Percentiles rank a stretch among this genome's conserved stretches.
Evolutionary conservation across 2,888 invertebrate genomes (phyloP).

Genomic region (Nephrotoma appendiculata): DNA sequence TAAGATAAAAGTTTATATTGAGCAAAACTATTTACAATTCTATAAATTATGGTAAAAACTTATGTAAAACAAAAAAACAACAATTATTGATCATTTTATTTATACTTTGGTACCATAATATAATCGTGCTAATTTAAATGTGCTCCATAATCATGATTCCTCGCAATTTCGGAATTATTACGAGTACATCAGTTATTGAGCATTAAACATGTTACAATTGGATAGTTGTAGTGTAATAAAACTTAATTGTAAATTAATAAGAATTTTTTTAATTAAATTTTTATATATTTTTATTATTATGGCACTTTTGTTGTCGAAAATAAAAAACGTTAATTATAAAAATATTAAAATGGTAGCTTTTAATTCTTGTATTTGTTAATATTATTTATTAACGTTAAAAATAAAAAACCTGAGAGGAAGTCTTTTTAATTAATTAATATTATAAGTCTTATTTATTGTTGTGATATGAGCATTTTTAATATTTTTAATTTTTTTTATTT

Average conservation of each 20-base stretch:
- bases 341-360: neutral
- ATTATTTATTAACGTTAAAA: neutral
- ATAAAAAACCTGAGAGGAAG: neutral
- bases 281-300: neutral
- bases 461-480: neutral
- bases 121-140: neutral
- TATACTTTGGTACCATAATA: neutral
- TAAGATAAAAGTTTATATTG: neutral
- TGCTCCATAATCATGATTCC: neutral
- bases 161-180: neutral
- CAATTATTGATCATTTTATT: neutral
- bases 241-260: neutral
- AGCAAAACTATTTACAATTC: neutral
- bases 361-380: neutral
- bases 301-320: neutral
- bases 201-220: neutral
- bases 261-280: neutral
- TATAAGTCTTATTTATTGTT: neutral
- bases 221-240: neutral
- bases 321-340: neutral
- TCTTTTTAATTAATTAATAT: neutral
- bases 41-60: neutral
- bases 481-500: neutral
- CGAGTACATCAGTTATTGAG: neutral
- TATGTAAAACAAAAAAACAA: neutral